Conservation (phyloP, 30 jellyfish, hydroid and myxozoan species). For the Hydractinia echinata region DNA sequence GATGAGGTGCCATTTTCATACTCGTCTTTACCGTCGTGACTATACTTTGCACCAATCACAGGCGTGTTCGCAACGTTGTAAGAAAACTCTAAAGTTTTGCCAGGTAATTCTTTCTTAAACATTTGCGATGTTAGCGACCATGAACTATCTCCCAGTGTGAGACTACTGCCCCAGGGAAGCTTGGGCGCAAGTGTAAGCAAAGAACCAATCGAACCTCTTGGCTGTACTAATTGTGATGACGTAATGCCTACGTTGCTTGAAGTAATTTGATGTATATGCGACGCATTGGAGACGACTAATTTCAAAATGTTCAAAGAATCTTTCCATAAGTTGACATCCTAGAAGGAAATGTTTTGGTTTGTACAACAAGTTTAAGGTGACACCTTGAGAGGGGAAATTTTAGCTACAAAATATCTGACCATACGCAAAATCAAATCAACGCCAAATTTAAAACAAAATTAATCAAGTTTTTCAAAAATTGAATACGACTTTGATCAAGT, state of each 20-base stretch:
- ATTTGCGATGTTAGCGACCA: conserved; percentile 65
- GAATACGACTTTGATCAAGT: no score
- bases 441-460: no score
- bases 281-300: conserved; percentile 93
- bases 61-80: conserved; percentile 94
- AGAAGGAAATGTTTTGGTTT: not conserved
- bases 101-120: conserved; percentile 89
- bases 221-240: conserved; percentile 79
- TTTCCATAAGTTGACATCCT: conserved; percentile 97
- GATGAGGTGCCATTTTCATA: conserved; percentile 44
- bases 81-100: conserved; percentile 95
- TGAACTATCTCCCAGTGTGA: conserved; percentile 75
- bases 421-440: no score
- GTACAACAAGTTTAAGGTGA: no score
- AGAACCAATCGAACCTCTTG: conserved; percentile 96
- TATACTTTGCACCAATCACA: conserved; percentile 83
- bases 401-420: no score
- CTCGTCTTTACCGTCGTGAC: conserved; percentile 51
- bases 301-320: conserved; percentile 87
- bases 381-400: no score
- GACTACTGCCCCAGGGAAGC: conserved; percentile 89
- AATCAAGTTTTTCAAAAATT: not conserved
- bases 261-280: conserved; percentile 83
- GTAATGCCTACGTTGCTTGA: conserved; percentile 48
- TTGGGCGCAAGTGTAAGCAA: conserved; percentile 76